Evolutionary conservation across 1,140 invertebrate species (phyloP).

Genomic region (Drosophila subobscura): DNA sequence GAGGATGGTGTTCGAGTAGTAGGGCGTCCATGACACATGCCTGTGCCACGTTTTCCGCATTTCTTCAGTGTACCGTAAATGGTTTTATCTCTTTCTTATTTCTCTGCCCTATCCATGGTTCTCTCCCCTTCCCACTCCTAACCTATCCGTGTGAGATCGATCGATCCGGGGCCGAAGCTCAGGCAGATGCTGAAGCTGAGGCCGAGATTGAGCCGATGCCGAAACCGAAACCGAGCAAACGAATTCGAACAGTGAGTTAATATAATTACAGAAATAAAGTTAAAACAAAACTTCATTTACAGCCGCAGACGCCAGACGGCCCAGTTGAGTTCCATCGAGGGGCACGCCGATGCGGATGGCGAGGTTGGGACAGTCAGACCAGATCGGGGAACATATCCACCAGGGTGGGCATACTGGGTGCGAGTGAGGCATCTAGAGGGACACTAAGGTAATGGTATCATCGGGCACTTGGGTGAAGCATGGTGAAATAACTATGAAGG

Average conservation of each 20-base stretch:
- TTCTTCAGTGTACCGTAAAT: constrained; percentile 73
- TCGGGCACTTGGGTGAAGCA: too few relatives aligned
- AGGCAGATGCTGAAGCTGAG: constrained; percentile 11
- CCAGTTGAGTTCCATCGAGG: constrained; percentile 7
- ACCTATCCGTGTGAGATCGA: constrained; percentile 50
- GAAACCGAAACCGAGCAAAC: constrained; percentile 18
- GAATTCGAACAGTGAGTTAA: constrained; percentile 78
- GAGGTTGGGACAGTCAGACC: neutral
- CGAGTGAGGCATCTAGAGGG: too few relatives aligned
- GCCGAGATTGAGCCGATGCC: constrained; percentile 12
- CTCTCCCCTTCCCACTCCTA: neutral
- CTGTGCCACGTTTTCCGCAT: constrained; percentile 78
- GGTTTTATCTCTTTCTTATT: constrained; percentile 72
- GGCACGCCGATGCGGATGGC: too few relatives aligned
- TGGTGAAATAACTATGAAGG: too few relatives aligned
- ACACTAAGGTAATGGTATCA: too few relatives aligned
- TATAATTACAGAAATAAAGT: constrained; percentile 83
- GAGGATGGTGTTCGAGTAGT: constrained; percentile 8
- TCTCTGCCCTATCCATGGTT: constrained; percentile 15
- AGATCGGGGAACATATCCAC: too few relatives aligned
- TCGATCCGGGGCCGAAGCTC: constrained; percentile 34
- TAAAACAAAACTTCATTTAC: constrained; percentile 82
- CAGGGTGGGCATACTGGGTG: too few relatives aligned
- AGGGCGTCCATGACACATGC: constrained; percentile 58
- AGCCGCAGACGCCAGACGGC: constrained; percentile 70